phyloP scores from a whole-genome alignment of 2,797 vertebrate genomes.

The Ceryle rudis region DNA sequence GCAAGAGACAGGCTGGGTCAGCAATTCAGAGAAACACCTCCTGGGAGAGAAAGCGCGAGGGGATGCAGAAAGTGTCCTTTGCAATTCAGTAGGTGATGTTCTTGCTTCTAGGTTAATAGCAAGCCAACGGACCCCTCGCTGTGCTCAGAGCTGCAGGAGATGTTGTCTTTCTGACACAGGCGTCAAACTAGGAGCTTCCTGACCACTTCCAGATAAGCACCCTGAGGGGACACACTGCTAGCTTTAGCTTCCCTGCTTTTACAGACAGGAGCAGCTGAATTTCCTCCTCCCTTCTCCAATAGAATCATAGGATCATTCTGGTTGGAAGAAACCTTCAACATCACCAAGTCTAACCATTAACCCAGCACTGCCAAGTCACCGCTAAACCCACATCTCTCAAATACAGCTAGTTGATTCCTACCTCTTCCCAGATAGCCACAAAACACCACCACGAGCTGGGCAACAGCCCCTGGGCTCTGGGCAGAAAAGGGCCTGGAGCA shows the following conservation, averaged over 20 bases:
- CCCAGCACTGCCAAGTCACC: no score
- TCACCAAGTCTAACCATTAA: not conserved
- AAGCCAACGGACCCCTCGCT: not conserved
- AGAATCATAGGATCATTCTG: not conserved
- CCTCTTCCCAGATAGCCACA: not conserved
- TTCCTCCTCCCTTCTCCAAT: not conserved
- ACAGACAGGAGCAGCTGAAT: not conserved
- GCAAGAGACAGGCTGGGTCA: constrained; percentile 30
- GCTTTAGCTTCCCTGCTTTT: not conserved
- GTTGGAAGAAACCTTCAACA: not conserved
- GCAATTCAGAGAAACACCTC: not conserved
- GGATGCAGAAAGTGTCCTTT: not conserved
- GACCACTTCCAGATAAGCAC: not conserved
- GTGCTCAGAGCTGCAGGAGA: not conserved
- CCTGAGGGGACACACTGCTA: not conserved
- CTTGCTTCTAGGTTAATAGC: not conserved
- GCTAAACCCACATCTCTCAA: no score
- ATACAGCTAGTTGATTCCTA: not conserved
- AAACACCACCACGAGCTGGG: rapidly evolving
- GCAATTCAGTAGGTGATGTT: not conserved
- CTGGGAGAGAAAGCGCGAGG: not conserved
- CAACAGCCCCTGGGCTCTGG: not conserved
- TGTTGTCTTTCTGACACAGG: not conserved
- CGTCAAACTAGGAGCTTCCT: constrained; percentile 1
- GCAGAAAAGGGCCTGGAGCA: not conserved